Base-by-base conservation (phyloP, 1,140 invertebrate species). In the Drosophila triauraria region DNA sequence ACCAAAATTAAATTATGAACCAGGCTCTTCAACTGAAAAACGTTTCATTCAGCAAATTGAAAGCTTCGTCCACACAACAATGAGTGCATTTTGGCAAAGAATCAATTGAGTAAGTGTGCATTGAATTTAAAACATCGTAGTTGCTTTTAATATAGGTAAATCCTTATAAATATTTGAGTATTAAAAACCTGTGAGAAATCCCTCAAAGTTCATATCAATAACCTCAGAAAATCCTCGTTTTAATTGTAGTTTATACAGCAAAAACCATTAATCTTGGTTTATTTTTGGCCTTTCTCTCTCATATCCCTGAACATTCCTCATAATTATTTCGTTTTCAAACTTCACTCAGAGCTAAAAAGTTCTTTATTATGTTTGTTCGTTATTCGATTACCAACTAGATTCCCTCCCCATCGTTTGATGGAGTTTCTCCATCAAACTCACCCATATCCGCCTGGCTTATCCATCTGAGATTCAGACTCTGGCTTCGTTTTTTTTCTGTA, bases 1-100 rank as follows among this genome's bases (percentile, higher is more conserved):
- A 67, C 42, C 42, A 42, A 59, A 67, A 76, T 76, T 57, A 32
- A 76, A 58, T 58, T 76, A 76, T 50, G 51, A 57, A 35, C 60
- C 40, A 42, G 35, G 35, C 65, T 51, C 20, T 27, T 65, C 35
- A 67, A 44, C 27, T 20, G 20, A 25, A 43, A 65, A 67, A 53
- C 20, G 40, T 53, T 54, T 70, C 27, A 51, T 53, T 32, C 20
- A 15, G 23, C 48, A 47, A 54, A 40, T 68, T 27, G 40, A 68
- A 53, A 25, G 32, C 35, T 27, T 12, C 3, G 17, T 32, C 8
- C 7, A 46, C 40, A 59, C 15, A 61, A 42, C 40, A 40, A 67
- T 32, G 43, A 17, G 9, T 50, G 20, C 40, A 27, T 35, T 62
- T 17, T 15, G 10, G 6, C 20, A 13, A 27, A 62, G 17, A 61